phyloP scores from a whole-genome alignment of 2,797 vertebrate species.

The Pseudochromis fuscus region DNA sequence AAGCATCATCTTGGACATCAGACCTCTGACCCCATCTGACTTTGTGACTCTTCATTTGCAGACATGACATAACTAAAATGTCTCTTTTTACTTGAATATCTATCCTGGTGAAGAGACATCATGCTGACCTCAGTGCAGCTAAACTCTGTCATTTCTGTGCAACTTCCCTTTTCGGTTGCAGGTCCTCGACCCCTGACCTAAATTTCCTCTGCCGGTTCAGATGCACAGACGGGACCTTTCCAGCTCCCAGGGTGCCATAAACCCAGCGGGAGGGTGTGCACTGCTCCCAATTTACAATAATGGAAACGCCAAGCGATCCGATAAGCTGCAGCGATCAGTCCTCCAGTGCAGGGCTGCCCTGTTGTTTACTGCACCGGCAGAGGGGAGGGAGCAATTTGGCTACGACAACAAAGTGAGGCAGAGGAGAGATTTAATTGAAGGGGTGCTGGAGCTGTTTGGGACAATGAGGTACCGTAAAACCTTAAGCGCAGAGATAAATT shows the following conservation, averaged over 20 bases:
- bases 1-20: background rate
- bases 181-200: constrained; percentile 60
- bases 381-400: constrained; percentile 70
- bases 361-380: constrained; percentile 71
- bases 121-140: background rate
- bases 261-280: constrained; percentile 65
- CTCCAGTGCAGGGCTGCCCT: constrained; percentile 38
- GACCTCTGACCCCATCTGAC: background rate
- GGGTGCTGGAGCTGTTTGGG: constrained; percentile 61
- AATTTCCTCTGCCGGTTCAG: constrained; percentile 54
- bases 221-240: constrained; percentile 58
- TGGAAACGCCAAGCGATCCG: constrained; percentile 57
- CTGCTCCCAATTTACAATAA: constrained; percentile 59
- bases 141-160: background rate
- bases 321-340: constrained; percentile 52
- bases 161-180: constrained; percentile 17
- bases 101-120: too few species aligned
- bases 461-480: constrained; percentile 75
- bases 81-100: background rate
- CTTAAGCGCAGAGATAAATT: constrained; percentile 67
- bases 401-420: constrained; percentile 68
- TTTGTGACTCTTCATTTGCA: too few species aligned
- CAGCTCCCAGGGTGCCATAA: constrained; percentile 68
- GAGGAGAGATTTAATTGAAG: constrained; percentile 68
- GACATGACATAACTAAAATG: too few species aligned